Conservation (phyloP, 1,140 invertebrate genomes). For the Drosophila ercepeae region DNA sequence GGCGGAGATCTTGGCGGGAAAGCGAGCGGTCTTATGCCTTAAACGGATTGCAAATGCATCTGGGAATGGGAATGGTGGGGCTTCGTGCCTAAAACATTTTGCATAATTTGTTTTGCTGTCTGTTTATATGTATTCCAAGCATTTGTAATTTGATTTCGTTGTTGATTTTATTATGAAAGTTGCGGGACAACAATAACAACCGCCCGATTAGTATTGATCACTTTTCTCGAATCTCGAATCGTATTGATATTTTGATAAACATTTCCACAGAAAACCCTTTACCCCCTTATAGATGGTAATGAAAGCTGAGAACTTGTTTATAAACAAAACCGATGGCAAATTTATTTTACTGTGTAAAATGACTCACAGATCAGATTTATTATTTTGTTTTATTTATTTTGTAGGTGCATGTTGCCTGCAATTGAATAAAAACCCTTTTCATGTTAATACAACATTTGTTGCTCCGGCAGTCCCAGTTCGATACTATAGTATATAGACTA, state of each 20-base stretch:
- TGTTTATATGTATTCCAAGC: slow-evolving; percentile 41
- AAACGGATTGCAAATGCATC: slow-evolving; percentile 49
- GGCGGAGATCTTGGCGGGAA: background rate
- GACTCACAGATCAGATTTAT: slow-evolving; percentile 28
- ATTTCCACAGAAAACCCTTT: background rate
- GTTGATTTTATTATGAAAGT: slow-evolving; percentile 76
- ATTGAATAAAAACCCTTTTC: slow-evolving; percentile 80
- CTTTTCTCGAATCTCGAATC: slow-evolving; percentile 11
- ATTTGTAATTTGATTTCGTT: slow-evolving; percentile 62
- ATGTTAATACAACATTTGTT: slow-evolving; percentile 78
- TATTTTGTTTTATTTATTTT: slow-evolving; percentile 6
- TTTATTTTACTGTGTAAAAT: slow-evolving; percentile 12
- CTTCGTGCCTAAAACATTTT: slow-evolving; percentile 64
- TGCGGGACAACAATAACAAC: slow-evolving; percentile 46
- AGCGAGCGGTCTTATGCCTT: slow-evolving; percentile 20
- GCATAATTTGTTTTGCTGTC: slow-evolving; percentile 61
- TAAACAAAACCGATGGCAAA: background rate
- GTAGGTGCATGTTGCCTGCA: slow-evolving; percentile 62
- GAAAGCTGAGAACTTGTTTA: background rate
- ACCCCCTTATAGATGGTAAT: background rate
- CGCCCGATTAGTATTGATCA: slow-evolving; percentile 25
- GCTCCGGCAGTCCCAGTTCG: slow-evolving; percentile 35
- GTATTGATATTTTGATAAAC: background rate
- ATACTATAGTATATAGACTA: slow-evolving; percentile 33
- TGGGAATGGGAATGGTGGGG: slow-evolving; percentile 25